Conservation (phyloP, 2,888 invertebrate genomes). For the Alsophila aescularia region DNA sequence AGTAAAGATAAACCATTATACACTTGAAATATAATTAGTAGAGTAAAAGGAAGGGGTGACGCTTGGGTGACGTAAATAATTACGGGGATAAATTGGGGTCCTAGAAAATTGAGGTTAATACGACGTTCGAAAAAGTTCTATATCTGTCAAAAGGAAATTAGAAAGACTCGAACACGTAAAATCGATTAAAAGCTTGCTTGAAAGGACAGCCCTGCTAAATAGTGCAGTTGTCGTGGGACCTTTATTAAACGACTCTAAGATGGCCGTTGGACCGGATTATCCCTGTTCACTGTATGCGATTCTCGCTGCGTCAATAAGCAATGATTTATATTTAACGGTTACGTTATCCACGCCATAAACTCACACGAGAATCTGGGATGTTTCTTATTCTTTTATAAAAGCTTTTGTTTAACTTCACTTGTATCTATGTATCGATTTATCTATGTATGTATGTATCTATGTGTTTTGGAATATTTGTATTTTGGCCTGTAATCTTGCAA, state of each 20-base stretch:
- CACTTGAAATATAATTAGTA: no score
- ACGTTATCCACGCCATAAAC: constrained; percentile 12
- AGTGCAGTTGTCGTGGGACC: constrained; percentile 75
- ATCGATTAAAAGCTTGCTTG: constrained; percentile 14
- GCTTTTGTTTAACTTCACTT: no score
- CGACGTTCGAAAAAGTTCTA: neutral
- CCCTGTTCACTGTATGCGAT: constrained; percentile 73
- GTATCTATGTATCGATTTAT: no score
- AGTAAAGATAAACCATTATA: no score
- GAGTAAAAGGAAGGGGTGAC: no score
- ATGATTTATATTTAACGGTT: constrained; percentile 57
- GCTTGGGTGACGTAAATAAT: no score
- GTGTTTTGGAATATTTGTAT: no score
- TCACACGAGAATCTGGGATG: constrained; percentile 1
- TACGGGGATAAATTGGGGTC: no score
- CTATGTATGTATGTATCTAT: no score
- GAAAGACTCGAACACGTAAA: neutral
- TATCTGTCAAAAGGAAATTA: neutral
- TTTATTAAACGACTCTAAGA: constrained; percentile 80
- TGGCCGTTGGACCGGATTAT: constrained; percentile 81
- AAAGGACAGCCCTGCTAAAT: constrained; percentile 58
- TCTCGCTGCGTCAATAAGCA: constrained; percentile 70
- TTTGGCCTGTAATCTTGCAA: no score
- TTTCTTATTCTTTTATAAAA: no score
- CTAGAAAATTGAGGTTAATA: no score